These are phyloP conservation scores for Rhinogobius similis DNA, from an alignment of 2,113 vertebrate genomes.

Conservation along the genomic window DNA sequence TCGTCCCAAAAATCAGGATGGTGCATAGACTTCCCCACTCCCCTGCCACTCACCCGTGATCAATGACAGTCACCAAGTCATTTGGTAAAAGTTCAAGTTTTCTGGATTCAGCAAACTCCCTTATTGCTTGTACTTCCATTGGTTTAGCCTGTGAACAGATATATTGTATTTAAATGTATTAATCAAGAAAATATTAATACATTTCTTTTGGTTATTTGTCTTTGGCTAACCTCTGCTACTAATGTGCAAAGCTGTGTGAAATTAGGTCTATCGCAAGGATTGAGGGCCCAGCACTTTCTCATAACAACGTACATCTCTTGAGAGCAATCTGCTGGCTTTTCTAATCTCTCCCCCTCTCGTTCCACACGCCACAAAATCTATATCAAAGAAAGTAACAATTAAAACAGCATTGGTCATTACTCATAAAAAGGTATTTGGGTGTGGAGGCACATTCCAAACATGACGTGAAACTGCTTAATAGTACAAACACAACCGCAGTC, in stretches of 20 bases:
- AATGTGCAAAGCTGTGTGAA: conserved; percentile 75
- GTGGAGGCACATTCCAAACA: conserved; percentile 34
- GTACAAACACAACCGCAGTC: not conserved
- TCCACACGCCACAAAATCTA: conserved; percentile 84
- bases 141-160: conserved; percentile 78
- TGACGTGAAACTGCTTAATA: not conserved
- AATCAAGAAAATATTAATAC: not conserved
- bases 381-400: conserved; percentile 6
- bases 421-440: conserved; percentile 8
- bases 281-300: conserved; percentile 83
- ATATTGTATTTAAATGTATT: not conserved
- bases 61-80: conserved; percentile 83
- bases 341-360: conserved; percentile 79
- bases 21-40: not conserved
- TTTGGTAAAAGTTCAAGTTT: conserved; percentile 77
- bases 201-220: not conserved
- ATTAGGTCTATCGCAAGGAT: conserved; percentile 77
- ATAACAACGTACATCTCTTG: conserved; percentile 81
- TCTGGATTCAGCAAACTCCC: conserved; percentile 79
- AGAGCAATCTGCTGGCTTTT: conserved; percentile 81
- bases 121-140: conserved; percentile 74
- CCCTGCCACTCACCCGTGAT: conserved; percentile 77
- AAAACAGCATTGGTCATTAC: conserved; percentile 23
- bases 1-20: conserved; percentile 4
- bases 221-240: conserved; percentile 79